These are phyloP conservation scores for Strix uralensis DNA, from an alignment of 2,113 vertebrate species.

Conservation along the genomic window DNA sequence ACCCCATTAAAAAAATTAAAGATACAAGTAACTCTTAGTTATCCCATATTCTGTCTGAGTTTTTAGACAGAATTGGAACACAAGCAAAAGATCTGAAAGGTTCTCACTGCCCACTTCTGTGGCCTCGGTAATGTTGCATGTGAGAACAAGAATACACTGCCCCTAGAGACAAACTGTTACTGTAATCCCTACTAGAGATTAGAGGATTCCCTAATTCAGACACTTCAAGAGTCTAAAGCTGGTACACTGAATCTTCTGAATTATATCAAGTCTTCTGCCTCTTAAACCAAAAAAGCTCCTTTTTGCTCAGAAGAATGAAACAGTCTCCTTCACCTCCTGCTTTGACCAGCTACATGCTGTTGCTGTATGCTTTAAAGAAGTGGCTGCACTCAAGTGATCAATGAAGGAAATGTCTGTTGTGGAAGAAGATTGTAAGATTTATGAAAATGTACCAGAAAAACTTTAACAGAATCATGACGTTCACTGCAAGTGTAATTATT, in stretches of 20 bases:
- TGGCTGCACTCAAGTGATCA: not conserved
- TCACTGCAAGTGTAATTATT: not conserved
- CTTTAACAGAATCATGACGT: not conserved
- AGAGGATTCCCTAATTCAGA: not conserved
- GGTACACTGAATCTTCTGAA: not conserved
- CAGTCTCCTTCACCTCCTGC: not conserved
- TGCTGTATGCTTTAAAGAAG: not conserved
- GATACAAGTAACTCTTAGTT: not conserved
- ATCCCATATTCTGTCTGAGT: not conserved
- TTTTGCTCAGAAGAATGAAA: not conserved
- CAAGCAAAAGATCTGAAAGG: not conserved
- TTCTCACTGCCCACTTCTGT: not conserved
- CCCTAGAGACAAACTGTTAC: not conserved
- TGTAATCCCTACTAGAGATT: not conserved
- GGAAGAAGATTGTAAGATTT: not conserved
- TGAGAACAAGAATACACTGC: not conserved
- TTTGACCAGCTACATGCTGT: not conserved
- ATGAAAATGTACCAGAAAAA: not conserved
- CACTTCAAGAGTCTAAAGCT: not conserved
- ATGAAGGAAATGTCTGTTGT: not conserved
- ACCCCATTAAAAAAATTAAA: not conserved
- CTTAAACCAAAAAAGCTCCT: not conserved
- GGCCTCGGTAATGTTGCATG: not conserved
- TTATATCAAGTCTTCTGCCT: not conserved
- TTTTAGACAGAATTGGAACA: not conserved